Percentiles rank a stretch among this genome's conserved stretches.
These are phyloP conservation scores for Zeugodacus cucurbitae DNA, from an alignment of 1,140 invertebrate genomes.

Conservation along the genomic window DNA sequence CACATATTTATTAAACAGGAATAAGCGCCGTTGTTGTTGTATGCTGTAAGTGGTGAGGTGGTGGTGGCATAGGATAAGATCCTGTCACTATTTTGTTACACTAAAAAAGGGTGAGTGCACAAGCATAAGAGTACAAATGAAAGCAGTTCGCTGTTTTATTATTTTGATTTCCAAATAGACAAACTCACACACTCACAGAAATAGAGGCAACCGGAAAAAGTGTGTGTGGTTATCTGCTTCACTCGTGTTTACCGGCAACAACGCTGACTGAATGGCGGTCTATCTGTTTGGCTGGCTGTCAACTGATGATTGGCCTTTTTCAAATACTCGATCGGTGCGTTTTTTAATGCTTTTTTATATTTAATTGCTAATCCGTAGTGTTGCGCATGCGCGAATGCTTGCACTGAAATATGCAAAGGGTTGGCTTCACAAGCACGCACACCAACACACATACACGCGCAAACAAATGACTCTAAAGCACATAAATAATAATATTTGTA, in stretches of 20 bases:
- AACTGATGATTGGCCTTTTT: neutral
- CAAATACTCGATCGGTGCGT: neutral
- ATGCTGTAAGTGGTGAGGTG: neutral
- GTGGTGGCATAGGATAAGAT: neutral
- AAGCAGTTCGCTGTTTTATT: neutral
- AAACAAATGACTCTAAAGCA: neutral
- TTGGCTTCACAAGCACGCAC: neutral
- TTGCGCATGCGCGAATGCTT: neutral
- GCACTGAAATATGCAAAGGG: neutral
- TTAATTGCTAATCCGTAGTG: constrained; percentile 1
- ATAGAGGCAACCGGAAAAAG: too few relatives aligned
- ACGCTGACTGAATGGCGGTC: neutral
- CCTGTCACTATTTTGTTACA: neutral
- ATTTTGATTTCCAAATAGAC: constrained; percentile 1
- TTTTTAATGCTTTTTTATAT: constrained; percentile 2
- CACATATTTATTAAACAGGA: too few relatives aligned
- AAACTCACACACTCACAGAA: neutral
- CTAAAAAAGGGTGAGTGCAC: neutral
- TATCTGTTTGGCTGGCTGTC: neutral
- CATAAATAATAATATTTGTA: neutral
- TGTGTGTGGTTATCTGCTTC: neutral
- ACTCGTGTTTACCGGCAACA: neutral
- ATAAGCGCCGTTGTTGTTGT: neutral
- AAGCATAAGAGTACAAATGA: too few relatives aligned
- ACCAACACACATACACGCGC: neutral